These are phyloP conservation scores for Furcifer pardalis DNA, from an alignment of 2,797 vertebrate species.

Conservation along the genomic window DNA sequence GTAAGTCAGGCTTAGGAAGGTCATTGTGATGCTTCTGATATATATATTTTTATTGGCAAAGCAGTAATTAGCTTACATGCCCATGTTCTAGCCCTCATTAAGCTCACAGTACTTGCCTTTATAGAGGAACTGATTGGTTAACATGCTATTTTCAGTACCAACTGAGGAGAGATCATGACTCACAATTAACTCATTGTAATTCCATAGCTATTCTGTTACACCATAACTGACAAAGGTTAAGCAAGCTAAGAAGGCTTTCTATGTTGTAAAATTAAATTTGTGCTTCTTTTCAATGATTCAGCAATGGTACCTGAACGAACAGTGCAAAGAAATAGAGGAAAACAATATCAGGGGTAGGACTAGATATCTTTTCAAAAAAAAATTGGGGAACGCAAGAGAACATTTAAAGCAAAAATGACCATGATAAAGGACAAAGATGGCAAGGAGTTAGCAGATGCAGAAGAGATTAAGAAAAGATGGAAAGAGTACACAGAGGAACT, in stretches of 20 bases:
- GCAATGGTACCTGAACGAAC: too few relatives aligned
- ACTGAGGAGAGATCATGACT: background rate
- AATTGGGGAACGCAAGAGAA: too few relatives aligned
- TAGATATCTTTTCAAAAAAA: too few relatives aligned
- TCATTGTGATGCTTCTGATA: background rate
- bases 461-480: too few relatives aligned
- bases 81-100: background rate
- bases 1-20: rapidly evolving
- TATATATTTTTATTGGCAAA: background rate
- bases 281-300: background rate
- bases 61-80: slow-evolving; percentile 30
- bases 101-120: slow-evolving; percentile 21
- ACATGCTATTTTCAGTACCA: slow-evolving; percentile 25
- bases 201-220: background rate
- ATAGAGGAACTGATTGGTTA: slow-evolving; percentile 27
- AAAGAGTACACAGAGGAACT: too few relatives aligned
- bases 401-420: too few relatives aligned
- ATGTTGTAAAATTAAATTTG: slow-evolving; percentile 30
- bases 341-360: too few relatives aligned
- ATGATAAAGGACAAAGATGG: too few relatives aligned
- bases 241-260: slow-evolving; percentile 23
- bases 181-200: slow-evolving; percentile 35
- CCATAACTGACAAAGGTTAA: background rate
- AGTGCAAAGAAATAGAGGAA: too few relatives aligned
- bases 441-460: too few relatives aligned